phyloP scores from a whole-genome alignment of 2,797 vertebrate genomes.

The Labeo calbasu region DNA sequence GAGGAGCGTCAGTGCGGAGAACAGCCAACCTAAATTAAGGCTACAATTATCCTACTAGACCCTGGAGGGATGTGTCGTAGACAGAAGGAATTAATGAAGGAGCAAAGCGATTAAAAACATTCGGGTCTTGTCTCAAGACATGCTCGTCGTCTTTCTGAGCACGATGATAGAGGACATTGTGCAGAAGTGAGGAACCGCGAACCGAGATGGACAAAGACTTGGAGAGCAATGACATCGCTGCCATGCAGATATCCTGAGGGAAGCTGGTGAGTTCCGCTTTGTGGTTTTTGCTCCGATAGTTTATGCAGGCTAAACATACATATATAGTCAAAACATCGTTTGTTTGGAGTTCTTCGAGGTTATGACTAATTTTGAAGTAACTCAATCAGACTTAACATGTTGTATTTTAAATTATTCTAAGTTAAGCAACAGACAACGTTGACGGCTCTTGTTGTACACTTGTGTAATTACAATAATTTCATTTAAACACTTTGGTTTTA shows the following conservation, averaged over 20 bases:
- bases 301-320: not conserved
- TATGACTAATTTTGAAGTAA: not conserved
- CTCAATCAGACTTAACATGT: not conserved
- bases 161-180: slow-evolving; percentile 38
- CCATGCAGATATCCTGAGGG: slow-evolving; percentile 32
- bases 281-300: not conserved
- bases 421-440: not conserved
- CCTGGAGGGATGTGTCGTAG: slow-evolving; percentile 66
- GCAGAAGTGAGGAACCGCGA: slow-evolving; percentile 44
- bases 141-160: slow-evolving; percentile 67
- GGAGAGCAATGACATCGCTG: slow-evolving; percentile 45
- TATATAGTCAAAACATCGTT: not conserved
- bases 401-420: not conserved
- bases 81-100: slow-evolving; percentile 68
- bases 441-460: not conserved
- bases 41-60: slow-evolving; percentile 72
- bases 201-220: slow-evolving; percentile 28
- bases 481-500: not conserved
- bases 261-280: slow-evolving; percentile 70
- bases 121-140: slow-evolving; percentile 63
- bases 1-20: slow-evolving; percentile 51
- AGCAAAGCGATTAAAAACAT: slow-evolving; percentile 68
- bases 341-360: not conserved
- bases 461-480: not conserved
- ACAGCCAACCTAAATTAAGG: slow-evolving; percentile 75